Conservation (phyloP, 2,888 invertebrate species). For the Sericinus montela region DNA sequence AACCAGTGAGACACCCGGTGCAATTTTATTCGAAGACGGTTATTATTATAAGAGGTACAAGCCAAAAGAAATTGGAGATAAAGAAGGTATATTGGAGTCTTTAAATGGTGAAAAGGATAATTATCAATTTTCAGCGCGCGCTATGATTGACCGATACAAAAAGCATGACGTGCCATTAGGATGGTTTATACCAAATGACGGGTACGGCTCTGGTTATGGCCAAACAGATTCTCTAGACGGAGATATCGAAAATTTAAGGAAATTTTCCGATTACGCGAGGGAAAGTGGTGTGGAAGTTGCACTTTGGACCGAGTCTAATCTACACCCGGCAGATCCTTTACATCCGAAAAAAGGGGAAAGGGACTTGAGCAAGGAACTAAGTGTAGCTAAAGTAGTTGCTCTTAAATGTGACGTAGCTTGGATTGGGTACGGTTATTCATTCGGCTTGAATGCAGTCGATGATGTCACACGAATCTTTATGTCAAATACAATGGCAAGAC, state of each 20-base stretch:
- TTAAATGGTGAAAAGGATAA: slow-evolving; percentile 67
- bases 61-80: slow-evolving; percentile 50
- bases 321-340: slow-evolving; percentile 54
- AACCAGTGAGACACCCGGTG: slow-evolving; percentile 34
- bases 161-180: slow-evolving; percentile 62
- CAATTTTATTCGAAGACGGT: slow-evolving; percentile 64
- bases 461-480: slow-evolving; percentile 52
- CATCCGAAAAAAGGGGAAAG: slow-evolving; percentile 68
- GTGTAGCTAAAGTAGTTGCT: slow-evolving; percentile 54
- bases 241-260: slow-evolving; percentile 58
- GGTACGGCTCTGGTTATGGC: slow-evolving; percentile 68
- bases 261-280: slow-evolving; percentile 54
- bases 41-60: slow-evolving; percentile 59
- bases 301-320: slow-evolving; percentile 65
- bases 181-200: slow-evolving; percentile 71
- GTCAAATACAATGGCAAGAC: slow-evolving; percentile 39
- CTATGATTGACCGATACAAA: slow-evolving; percentile 66
- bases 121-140: slow-evolving; percentile 70
- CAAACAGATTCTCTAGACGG: slow-evolving; percentile 62
- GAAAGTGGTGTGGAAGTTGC: slow-evolving; percentile 58
- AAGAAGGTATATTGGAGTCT: slow-evolving; percentile 60
- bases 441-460: slow-evolving; percentile 59
- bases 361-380: slow-evolving; percentile 59
- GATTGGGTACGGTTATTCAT: slow-evolving; percentile 67
- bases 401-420: slow-evolving; percentile 71